Conservation (phyloP, 2,113 vertebrate species). For the Sceloporus undulatus region DNA sequence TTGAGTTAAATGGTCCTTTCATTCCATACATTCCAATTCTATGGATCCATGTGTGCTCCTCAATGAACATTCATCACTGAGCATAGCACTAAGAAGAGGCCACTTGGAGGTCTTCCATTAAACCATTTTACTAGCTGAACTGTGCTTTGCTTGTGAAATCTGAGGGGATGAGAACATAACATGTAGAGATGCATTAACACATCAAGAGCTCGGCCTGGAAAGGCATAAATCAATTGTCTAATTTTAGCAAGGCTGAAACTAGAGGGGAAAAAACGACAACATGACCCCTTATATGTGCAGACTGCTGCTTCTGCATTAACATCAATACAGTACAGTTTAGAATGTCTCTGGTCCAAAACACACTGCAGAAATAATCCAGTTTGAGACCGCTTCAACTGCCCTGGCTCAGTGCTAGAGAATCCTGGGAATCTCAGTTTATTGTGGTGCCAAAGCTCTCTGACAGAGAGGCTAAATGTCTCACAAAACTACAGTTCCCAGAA, state of each 20-base stretch:
- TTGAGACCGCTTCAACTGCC: no score
- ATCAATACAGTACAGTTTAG: background rate
- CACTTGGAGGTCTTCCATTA: background rate
- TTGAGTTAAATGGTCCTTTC: background rate
- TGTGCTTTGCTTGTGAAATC: slow-evolving; percentile 2
- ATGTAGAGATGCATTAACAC: background rate
- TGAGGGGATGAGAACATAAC: background rate
- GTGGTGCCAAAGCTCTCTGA: no score
- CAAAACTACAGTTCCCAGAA: no score
- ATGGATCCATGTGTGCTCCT: background rate
- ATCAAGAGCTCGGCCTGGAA: no score
- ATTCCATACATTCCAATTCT: background rate
- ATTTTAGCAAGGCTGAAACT: slow-evolving; percentile 10
- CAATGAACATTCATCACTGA: background rate
- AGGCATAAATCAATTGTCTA: background rate
- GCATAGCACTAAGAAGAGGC: background rate
- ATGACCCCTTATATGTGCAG: background rate
- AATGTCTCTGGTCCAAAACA: background rate
- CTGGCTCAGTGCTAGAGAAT: no score
- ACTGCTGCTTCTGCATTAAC: background rate
- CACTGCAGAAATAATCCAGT: no score
- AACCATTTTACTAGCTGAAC: background rate
- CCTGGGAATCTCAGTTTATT: no score
- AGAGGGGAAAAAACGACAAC: background rate
- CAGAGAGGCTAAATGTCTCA: no score